Evolutionary conservation across 2,888 invertebrate genomes (phyloP), one percentile per base, ranked within the genome.

Genomic region (Ophioninae sp.): DNA sequence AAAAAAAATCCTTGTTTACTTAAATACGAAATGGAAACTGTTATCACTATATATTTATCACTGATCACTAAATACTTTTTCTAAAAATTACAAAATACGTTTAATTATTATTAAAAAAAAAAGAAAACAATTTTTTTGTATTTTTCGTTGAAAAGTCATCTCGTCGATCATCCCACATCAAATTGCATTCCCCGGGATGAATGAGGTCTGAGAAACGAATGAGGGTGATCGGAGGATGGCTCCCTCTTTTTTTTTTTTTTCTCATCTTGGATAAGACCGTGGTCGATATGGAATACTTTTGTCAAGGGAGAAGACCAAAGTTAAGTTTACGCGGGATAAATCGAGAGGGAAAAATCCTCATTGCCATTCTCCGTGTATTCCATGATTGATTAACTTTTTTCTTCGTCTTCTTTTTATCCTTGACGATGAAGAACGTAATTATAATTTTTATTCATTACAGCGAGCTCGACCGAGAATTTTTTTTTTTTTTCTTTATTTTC

Each of bases 381-480:
- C 87, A 90, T 92, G 93, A 93, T 93, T 93, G 93, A 93, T 93
- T 93, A 93, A 92, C 91, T 92, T 91, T 84, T 87, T 87, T 85
- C 77, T 82, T 80, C 88, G 90, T 90, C 89, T 90, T 89, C 88
- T 88, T 83, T 81, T 90, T 89, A 88, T 88, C 82, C 81, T 69
- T 58, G 87, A 87, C 89, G 88, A 87, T 88, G 91, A 90, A 90
- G 90, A 92, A 91, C 90, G 92, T 91, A 93, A 92, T 93, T 93
- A 93, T 92, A 92, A 92, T 92, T 92, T 92, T 93, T 92, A 92
- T 93, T 92, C 93, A 92, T 92, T 93, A 92, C 88, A 87, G 79
- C 86, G 79, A 84, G 83, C 83, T 86, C 84, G 87, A 37, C 68
- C 86, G 86, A 87, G 23, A 74, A 67, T 61, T 74, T 80, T 71